Conservation (phyloP, 1,140 invertebrate species). For the Drosophila guanche region DNA sequence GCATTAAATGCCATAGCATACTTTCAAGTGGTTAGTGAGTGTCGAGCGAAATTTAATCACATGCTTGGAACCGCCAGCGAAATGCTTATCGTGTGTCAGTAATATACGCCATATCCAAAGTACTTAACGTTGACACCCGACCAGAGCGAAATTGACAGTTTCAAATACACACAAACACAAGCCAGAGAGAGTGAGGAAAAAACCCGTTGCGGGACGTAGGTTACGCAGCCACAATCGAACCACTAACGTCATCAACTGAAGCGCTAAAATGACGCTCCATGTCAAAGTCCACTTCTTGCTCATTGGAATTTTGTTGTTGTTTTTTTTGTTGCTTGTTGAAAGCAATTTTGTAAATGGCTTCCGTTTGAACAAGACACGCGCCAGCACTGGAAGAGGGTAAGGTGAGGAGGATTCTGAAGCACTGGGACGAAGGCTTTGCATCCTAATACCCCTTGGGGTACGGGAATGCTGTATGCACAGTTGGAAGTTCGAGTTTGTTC, state of each 20-base stretch:
- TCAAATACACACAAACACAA: constrained; percentile 14
- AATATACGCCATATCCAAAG: constrained; percentile 40
- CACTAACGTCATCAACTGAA: constrained; percentile 61
- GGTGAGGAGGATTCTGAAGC: constrained; percentile 4
- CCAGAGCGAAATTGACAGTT: constrained; percentile 55
- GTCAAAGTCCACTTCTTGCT: constrained; percentile 54
- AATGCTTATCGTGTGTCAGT: constrained; percentile 34
- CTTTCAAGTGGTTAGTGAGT: constrained; percentile 9
- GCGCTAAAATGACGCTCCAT: constrained; percentile 51
- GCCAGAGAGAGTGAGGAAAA: constrained; percentile 5
- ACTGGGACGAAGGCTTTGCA: constrained; percentile 18
- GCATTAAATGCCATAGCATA: not conserved
- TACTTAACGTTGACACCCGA: constrained; percentile 53
- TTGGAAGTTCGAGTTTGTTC: too few relatives aligned
- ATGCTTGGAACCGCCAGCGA: not conserved
- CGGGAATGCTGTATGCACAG: too few relatives aligned
- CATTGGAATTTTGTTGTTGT: constrained; percentile 30
- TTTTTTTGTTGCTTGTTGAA: constrained; percentile 54
- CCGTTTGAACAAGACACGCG: constrained; percentile 69
- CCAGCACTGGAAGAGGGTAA: constrained; percentile 16
- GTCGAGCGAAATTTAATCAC: constrained; percentile 11
- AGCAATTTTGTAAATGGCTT: constrained; percentile 80
- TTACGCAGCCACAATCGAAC: constrained; percentile 35
- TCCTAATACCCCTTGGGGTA: not conserved
- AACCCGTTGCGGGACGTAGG: constrained; percentile 7